Base-by-base conservation (phyloP, 23 tunicate genomes). In the Halocynthia roretzi region DNA sequence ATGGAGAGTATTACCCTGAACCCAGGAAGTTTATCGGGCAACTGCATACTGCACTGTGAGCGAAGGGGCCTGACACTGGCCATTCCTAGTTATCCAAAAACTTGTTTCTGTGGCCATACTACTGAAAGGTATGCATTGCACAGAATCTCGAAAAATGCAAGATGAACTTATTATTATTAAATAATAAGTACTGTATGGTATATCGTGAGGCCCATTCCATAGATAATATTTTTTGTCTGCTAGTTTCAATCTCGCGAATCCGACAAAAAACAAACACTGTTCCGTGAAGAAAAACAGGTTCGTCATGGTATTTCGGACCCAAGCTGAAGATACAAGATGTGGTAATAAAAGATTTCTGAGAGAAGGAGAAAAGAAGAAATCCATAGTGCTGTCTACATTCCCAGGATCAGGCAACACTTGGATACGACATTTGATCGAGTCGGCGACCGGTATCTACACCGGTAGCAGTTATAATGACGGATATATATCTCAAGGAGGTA, bases 391-490 rank as follows among this genome's bases (percentile, higher is more conserved):
- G 56, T 51, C 60, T 54, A 81, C 70, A 19, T 83, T 75, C 52
- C 87, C 87, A 7, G 87, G 87, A 53, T 75, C 81, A 5, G 87
- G 87, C 15, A 83, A 83, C 62, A 83, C 80, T 18, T 83, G 87
- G 87, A 61, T 64, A 8, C 81, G 87, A 14, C 72, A 75, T 75
- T 56, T 83, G 6, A 67, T 83, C 65, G 87, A 83, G 53, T 55
- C 63, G 10, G 81, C 81, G 17, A 83, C 81, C 53, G 87, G 87
- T 8, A 48, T 75, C 12, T 83, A 83, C 65, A 62, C 87, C 10
- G 87, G 87, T 40, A 83, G 87, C 81, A 50, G 52, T 15, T 83
- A 75, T 58, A 15, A 48, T 15, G 81, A 83, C 55, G 10, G 48
- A 12, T 31, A n/a, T 54, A 50, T 83, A 12, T 65, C 23, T 4